Evolutionary conservation across 1,140 invertebrate species (phyloP).

Genomic region (Platorchestia sp.): DNA sequence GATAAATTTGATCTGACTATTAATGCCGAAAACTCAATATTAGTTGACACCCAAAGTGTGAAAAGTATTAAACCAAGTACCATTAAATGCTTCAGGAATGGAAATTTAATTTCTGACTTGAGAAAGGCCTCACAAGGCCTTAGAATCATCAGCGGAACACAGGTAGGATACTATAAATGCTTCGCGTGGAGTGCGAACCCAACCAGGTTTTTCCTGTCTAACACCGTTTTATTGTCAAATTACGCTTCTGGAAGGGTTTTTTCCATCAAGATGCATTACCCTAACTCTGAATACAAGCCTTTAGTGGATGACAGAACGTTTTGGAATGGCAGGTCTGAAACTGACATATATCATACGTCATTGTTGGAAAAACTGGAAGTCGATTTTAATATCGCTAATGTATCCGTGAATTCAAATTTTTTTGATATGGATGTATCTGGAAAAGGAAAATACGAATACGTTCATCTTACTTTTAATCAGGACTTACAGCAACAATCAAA

Average conservation of each 20-base stretch:
- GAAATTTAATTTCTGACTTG: not conserved
- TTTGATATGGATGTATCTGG: not conserved
- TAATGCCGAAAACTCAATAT: not conserved
- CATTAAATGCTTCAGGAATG: slow-evolving; percentile 42
- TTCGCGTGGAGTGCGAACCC: slow-evolving; percentile 55
- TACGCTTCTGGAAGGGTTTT: not conserved
- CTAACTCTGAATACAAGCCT: slow-evolving; percentile 23
- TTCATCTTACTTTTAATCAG: not conserved
- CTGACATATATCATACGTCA: not conserved
- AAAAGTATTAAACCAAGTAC: slow-evolving; percentile 32
- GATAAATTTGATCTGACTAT: not conserved
- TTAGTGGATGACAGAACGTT: slow-evolving; percentile 59
- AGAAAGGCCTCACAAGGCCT: slow-evolving; percentile 25
- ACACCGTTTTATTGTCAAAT: slow-evolving; percentile 33
- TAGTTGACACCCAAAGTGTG: not conserved
- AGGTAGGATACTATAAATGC: slow-evolving; percentile 56
- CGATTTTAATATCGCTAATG: not conserved
- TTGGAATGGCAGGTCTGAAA: not conserved
- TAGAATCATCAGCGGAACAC: not conserved
- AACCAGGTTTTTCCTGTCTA: slow-evolving; percentile 41
- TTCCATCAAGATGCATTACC: slow-evolving; percentile 42
- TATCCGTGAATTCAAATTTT: not conserved
- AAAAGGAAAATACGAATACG: not conserved
- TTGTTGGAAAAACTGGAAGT: not conserved
- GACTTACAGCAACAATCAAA: not conserved